These are phyloP conservation scores for Actenoides lindsayi DNA, from an alignment of 2,113 vertebrate genomes.

Conservation along the genomic window DNA sequence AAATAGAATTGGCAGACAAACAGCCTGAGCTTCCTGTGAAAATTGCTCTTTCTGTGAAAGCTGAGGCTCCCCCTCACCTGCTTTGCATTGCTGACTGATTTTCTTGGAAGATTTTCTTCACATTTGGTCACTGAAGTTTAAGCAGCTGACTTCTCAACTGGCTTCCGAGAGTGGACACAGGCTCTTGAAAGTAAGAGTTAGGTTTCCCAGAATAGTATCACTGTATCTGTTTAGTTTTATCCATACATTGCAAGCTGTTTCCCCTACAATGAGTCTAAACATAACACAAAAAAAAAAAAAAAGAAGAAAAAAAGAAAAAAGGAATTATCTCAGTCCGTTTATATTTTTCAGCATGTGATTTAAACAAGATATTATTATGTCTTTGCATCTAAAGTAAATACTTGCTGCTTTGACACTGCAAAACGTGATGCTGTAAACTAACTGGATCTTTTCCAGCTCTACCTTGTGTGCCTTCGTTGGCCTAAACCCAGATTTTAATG, in stretches of 20 bases:
- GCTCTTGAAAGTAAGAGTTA: slow-evolving; percentile 4
- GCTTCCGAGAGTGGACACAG: neutral
- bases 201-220: slow-evolving; percentile 8
- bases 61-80: neutral
- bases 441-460: slow-evolving; percentile 28
- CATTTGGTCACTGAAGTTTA: neutral
- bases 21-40: neutral
- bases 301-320: neutral
- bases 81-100: slow-evolving; percentile 16
- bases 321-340: neutral
- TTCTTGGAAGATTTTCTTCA: neutral
- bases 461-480: slow-evolving; percentile 13
- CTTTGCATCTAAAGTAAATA: slow-evolving; percentile 19
- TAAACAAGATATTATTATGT: slow-evolving; percentile 1
- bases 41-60: slow-evolving; percentile 7
- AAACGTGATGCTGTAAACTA: slow-evolving; percentile 21
- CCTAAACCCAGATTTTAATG: slow-evolving; percentile 29
- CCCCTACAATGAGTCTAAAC: neutral
- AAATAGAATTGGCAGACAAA: slow-evolving; percentile 24
- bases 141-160: neutral
- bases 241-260: neutral
- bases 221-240: slow-evolving; percentile 3
- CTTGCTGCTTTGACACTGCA: slow-evolving; percentile 22
- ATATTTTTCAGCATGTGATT: slow-evolving; percentile 38
- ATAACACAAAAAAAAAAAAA: neutral